Base-by-base conservation (phyloP, 2,888 invertebrate genomes). In the Celastrina argiolus region DNA sequence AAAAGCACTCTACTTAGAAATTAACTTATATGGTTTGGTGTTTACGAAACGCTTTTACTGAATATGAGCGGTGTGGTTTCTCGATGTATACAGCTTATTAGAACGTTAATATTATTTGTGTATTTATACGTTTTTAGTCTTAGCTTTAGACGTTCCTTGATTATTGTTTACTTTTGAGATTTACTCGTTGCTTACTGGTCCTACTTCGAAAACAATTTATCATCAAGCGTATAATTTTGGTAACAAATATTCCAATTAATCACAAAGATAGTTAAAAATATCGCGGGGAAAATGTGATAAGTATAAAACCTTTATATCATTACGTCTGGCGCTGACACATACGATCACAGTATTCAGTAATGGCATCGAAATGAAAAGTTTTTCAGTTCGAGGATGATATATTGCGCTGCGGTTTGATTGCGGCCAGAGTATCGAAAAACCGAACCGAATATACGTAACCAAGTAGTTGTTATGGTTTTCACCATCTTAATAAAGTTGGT, bases 321-420 rank as follows among this genome's bases (percentile, higher is more conserved):
- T 74, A 75, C 78, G 75, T 75, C 76, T 77, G 75, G 75, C 72
- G 74, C 73, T 81, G 81, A 80, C 80, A 79, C 74, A 76, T 73
- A 75, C 75, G 76, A 78, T 82, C 82, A 80, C 80, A 79, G 76
- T 82, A 80, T 81, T 82, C 80, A 79, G 76, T 82, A 80, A 81
- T 82, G 77, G 78, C 73, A 76, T 76, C 74, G 73, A 72, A 80
- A 78, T 79, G 76, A 76, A 79, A 75, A 79, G 79, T 82, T 81
- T 80, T 77, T 77, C 78, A 78, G 77, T 76, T 74, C 67, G 72
- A 73, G 76, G 71, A 79, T 80, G 82, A 81, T 82, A 79, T 81
- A 82, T 81, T 74, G 76, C 76, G 69, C 56, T 71, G 72, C 67
- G 69, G 67, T 51, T 22, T 34, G 34, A 51, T 12, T 26, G 22